Evolutionary conservation across 2,888 invertebrate genomes (phyloP).

Genomic region (Chorisops tibialis): DNA sequence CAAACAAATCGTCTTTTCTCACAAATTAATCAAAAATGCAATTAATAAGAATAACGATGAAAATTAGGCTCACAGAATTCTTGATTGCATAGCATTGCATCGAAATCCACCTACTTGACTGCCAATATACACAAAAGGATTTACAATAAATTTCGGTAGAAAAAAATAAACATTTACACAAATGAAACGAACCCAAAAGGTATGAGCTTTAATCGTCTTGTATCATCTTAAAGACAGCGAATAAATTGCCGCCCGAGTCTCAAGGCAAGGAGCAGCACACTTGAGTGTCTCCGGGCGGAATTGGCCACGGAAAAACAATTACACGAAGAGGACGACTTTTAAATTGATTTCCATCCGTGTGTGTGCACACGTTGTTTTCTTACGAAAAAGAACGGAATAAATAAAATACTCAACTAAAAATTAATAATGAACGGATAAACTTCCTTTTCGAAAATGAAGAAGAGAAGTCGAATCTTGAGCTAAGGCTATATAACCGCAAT

Average conservation of each 20-base stretch:
- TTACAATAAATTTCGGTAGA: conserved; percentile 14
- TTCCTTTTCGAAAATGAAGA: not conserved
- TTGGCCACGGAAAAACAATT: conserved; percentile 31
- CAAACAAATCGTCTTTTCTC: not conserved
- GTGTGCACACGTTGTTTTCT: conserved; percentile 8
- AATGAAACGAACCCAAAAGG: not conserved
- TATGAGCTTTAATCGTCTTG: conserved; percentile 21
- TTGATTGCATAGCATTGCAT: conserved; percentile 6
- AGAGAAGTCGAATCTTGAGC: too few species aligned
- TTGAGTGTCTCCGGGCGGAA: conserved; percentile 24
- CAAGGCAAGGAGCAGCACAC: conserved; percentile 6
- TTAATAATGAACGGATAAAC: conserved; percentile 18
- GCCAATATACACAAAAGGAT: not conserved
- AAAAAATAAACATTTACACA: conserved; percentile 12
- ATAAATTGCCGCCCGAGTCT: conserved; percentile 16
- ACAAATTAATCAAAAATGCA: conserved; percentile 13
- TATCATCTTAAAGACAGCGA: conserved; percentile 18
- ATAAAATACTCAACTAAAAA: not conserved
- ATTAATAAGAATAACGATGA: conserved; percentile 10
- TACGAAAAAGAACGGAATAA: too few species aligned
- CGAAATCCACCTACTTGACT: conserved; percentile 23
- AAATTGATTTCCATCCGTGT: conserved; percentile 16
- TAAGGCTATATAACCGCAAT: too few species aligned
- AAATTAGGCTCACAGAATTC: not conserved
- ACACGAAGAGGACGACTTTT: conserved; percentile 38